A percentile compares a stretch with the other conserved stretches of the same genome.
phyloP scores from a whole-genome alignment of 2,113 vertebrate genomes.

The Pavo muticus region DNA sequence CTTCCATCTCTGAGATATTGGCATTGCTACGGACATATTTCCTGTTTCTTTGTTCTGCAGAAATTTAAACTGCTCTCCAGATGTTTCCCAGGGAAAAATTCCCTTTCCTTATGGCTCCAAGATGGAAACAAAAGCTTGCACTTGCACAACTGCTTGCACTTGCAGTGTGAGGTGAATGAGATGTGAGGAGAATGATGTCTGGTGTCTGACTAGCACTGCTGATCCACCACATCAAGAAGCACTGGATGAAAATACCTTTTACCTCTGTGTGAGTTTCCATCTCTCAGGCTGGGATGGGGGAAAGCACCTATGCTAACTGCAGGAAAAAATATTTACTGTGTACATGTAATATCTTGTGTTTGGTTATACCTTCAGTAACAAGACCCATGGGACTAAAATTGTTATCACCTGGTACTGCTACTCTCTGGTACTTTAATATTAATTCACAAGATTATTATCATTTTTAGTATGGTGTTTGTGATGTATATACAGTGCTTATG shows the following conservation, averaged over 20 bases:
- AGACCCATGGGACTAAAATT: neutral
- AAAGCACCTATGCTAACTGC: neutral
- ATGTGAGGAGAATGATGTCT: neutral
- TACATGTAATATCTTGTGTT: neutral
- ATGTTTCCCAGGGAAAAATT: neutral
- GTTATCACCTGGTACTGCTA: neutral
- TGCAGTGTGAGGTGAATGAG: neutral
- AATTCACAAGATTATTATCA: neutral
- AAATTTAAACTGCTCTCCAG: neutral
- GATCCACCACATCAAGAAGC: neutral
- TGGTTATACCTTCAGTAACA: neutral
- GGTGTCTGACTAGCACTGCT: neutral
- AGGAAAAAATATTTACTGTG: neutral
- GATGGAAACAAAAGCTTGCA: neutral
- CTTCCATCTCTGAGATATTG: neutral
- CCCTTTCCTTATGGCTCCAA: neutral
- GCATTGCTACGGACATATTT: neutral
- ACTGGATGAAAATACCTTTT: neutral
- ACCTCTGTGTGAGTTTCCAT: neutral
- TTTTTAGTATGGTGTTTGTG: neutral
- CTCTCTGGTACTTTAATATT: neutral
- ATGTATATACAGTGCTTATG: neutral
- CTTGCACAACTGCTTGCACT: neutral
- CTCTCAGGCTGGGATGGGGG: no score
- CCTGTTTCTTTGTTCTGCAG: neutral